phyloP scores from a whole-genome alignment of 2,888 invertebrate genomes.

The Scaptomyza parva region DNA sequence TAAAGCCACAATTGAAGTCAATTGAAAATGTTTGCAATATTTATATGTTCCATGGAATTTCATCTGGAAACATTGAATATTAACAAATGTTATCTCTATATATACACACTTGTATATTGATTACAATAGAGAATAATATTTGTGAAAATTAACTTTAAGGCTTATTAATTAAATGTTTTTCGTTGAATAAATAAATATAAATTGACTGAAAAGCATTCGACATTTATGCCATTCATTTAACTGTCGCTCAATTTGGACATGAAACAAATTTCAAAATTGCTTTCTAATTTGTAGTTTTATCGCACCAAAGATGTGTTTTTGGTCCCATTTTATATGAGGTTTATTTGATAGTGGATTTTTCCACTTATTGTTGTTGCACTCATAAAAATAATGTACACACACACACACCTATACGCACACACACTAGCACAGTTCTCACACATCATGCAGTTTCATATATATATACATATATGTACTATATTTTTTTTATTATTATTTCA shows the following conservation, averaged over 20 bases:
- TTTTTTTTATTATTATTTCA: conserved; percentile 27
- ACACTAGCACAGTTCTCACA: conserved; percentile 29
- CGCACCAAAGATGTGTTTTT: conserved; percentile 20
- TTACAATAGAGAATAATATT: not conserved
- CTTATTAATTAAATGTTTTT: not conserved
- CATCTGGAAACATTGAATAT: conserved; percentile 4
- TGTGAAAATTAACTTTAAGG: too few relatives aligned
- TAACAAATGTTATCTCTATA: not conserved
- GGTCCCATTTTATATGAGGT: conserved; percentile 22
- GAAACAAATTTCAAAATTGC: conserved; percentile 47
- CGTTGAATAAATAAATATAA: not conserved
- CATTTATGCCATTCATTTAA: conserved; percentile 19
- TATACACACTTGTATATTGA: not conserved
- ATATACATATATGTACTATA: not conserved
- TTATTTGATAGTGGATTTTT: conserved; percentile 18
- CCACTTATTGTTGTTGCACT: conserved; percentile 27
- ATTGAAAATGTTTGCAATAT: conserved; percentile 25
- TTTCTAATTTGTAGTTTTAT: conserved; percentile 51
- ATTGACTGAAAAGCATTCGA: not conserved
- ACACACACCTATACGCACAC: conserved; percentile 17
- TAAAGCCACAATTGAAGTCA: conserved; percentile 38
- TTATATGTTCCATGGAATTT: too few relatives aligned
- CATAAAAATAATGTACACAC: conserved; percentile 43
- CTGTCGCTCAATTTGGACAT: conserved; percentile 20
- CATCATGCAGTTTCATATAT: conserved; percentile 27